Base-by-base conservation (phyloP, 2,797 vertebrate species). In the Allobates femoralis region DNA sequence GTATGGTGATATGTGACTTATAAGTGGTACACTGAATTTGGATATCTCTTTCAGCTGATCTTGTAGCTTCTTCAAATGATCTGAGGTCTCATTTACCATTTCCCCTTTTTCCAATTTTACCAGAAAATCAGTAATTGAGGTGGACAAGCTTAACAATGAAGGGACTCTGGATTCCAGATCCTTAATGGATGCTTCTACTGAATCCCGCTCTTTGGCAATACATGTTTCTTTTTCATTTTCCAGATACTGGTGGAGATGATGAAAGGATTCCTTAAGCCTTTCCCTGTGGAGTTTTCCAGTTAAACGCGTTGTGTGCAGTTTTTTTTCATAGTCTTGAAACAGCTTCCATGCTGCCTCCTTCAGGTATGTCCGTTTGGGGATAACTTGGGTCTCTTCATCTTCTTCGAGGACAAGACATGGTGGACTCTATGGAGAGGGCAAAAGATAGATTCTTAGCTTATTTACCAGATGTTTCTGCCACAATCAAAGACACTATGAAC, bases 251-350 rank as follows among this genome's bases (percentile, higher is more conserved):
- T 30, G 67, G 19, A 84, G 55, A 15, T 80, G 56, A 37, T 75
- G 26, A 56, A 80, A 67, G 46, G 55, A 66, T 66, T 80, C 19
- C 6, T 11, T n/a, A 11, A 80, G 34, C 41, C 0, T 55, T 60
- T 80, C 69, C 26, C 41, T 84, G 16, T 75, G 30, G 11, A 51
- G 60, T n/a, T 56, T 30, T 15, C 28, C 55, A 46, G 21, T 26
- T 0, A 37, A 53, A 7, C 28, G 23, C 1, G 34, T 15, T 16
- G 46, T 41, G 15, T n/a, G 15, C 14, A 86, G 67, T 77, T 81
- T 77, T 16, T 41, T 74, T 26, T 87, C 76, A 81, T 55, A 66
- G 10, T 75, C 37, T 74, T 80, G 66, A 62, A 78, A 50, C 56
- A 87, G 26, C 34, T 79, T 71, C 82, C 66, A 53, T 7, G 81